Conservation (phyloP, 2,888 invertebrate genomes). For the Melieria omissa region DNA sequence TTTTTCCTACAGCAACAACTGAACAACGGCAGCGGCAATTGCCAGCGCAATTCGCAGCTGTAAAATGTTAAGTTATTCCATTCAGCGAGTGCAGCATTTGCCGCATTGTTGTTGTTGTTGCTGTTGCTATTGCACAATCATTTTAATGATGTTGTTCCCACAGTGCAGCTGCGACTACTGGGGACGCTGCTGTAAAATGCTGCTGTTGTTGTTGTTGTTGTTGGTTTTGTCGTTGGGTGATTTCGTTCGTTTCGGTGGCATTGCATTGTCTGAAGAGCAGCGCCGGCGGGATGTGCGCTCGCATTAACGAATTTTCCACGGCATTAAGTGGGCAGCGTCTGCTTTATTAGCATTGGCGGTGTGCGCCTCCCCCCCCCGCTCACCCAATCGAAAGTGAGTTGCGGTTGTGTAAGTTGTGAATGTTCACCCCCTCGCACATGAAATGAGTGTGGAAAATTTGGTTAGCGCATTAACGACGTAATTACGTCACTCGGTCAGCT, state of each 20-base stretch:
- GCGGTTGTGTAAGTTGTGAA: too few relatives aligned
- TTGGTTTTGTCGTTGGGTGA: background rate
- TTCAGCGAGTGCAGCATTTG: background rate
- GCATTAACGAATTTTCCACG: conserved; percentile 15
- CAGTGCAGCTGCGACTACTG: conserved; percentile 20
- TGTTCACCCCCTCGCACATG: too few relatives aligned
- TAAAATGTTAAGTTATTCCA: background rate
- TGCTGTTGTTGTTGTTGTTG: conserved; percentile 12
- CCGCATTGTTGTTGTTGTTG: conserved; percentile 11
- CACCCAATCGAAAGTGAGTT: too few relatives aligned
- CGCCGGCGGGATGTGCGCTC: background rate
- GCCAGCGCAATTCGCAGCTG: conserved; percentile 10
- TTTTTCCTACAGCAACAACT: conserved; percentile 14
- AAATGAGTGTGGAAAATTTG: too few relatives aligned
- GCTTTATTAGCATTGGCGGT: too few relatives aligned
- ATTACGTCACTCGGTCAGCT: too few relatives aligned
- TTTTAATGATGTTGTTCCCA: conserved; percentile 36
- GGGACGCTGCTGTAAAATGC: background rate
- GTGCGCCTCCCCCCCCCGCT: too few relatives aligned
- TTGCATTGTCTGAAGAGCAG: conserved; percentile 6
- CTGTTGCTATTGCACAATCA: conserved; percentile 37
- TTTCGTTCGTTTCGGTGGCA: conserved; percentile 15
- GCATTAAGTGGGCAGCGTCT: background rate
- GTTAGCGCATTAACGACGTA: too few relatives aligned
- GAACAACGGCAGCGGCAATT: conserved; percentile 11